A percentile compares a stretch with the other conserved stretches of the same genome.
These are phyloP conservation scores for Chelon auratus DNA, from an alignment of 2,797 vertebrate genomes.

Conservation along the genomic window DNA sequence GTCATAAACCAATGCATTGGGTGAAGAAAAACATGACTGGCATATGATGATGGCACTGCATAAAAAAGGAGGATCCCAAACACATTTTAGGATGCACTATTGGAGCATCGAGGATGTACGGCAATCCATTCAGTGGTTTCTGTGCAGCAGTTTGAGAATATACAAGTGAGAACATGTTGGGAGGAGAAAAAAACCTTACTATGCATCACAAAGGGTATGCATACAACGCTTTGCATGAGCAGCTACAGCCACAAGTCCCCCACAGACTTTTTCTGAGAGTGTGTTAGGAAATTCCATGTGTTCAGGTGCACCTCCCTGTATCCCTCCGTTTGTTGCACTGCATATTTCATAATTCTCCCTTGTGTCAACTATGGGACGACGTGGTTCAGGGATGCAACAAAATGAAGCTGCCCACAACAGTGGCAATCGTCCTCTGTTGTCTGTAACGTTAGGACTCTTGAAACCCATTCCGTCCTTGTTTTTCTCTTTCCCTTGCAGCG, in stretches of 20 bases:
- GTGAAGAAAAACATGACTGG: too few relatives aligned
- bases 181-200: slow-evolving; percentile 3
- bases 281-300: slow-evolving; percentile 16
- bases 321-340: slow-evolving; percentile 33
- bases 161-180: background rate
- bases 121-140: background rate
- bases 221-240: slow-evolving; percentile 3
- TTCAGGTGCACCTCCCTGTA: slow-evolving; percentile 34
- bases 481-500: slow-evolving; percentile 81
- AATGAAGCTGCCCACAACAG: slow-evolving; percentile 25
- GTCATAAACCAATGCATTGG: too few relatives aligned
- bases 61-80: too few relatives aligned
- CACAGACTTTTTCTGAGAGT: slow-evolving; percentile 25
- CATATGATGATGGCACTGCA: too few relatives aligned
- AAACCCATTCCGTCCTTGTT: slow-evolving; percentile 34
- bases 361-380: slow-evolving; percentile 17
- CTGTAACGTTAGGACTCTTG: slow-evolving; percentile 39
- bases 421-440: slow-evolving; percentile 44
- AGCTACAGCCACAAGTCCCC: slow-evolving; percentile 6
- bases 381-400: background rate
- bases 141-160: background rate
- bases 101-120: too few relatives aligned
- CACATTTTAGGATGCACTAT: too few relatives aligned
- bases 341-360: slow-evolving; percentile 31
- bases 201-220: background rate